These are phyloP conservation scores for Xestia rhomboidea DNA, from an alignment of 2,888 invertebrate species.

Conservation along the genomic window DNA sequence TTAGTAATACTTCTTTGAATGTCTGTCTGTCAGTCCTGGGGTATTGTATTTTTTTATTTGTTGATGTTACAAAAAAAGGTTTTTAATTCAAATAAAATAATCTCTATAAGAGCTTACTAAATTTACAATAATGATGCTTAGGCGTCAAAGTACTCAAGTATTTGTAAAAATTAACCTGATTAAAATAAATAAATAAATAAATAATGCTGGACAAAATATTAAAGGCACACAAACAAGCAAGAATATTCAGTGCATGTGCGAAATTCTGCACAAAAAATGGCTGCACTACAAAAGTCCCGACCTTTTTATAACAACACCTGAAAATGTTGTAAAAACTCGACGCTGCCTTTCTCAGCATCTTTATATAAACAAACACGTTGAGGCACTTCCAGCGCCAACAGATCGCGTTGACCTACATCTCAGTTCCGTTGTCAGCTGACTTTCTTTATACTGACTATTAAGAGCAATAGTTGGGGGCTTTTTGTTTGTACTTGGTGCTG, in stretches of 20 bases:
- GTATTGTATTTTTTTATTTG: too few relatives aligned
- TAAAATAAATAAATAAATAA: too few relatives aligned
- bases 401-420: conserved; percentile 43
- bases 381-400: conserved; percentile 10
- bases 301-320: conserved; percentile 24
- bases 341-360: conserved; percentile 18
- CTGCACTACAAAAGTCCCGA: conserved; percentile 7
- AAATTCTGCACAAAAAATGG: conserved; percentile 8
- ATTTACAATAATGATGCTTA: too few relatives aligned
- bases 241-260: neutral
- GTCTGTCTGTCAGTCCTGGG: too few relatives aligned
- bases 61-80: too few relatives aligned
- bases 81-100: too few relatives aligned
- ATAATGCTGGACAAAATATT: too few relatives aligned
- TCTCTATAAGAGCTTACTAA: too few relatives aligned
- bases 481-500: conserved; percentile 28
- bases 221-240: neutral
- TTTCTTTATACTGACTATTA: conserved; percentile 46
- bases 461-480: conserved; percentile 45
- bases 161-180: neutral
- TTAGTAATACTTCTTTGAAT: too few relatives aligned
- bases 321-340: conserved; percentile 38
- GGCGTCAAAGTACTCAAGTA: too few relatives aligned
- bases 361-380: conserved; percentile 19
- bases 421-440: conserved; percentile 34